Base-by-base conservation (phyloP, 2,113 vertebrate species). In the Fregetta grallaria region DNA sequence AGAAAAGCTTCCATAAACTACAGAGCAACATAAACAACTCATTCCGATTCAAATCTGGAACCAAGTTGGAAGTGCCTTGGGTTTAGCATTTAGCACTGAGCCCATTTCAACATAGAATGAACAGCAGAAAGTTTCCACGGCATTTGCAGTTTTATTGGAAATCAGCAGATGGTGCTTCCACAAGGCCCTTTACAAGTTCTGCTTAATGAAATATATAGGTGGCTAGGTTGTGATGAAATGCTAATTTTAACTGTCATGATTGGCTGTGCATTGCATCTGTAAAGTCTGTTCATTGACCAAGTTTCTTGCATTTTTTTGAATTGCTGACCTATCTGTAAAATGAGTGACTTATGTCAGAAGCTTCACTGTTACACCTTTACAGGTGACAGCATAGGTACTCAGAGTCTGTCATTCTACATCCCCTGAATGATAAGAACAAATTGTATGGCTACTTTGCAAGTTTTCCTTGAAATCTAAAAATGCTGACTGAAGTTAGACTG, bases 161-260 rank as follows among this genome's bases (percentile, higher is more conserved):
- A 91, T 89, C 62, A 85, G 77, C 45, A 95, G 94, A 92, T 82
- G 58, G 73, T 95, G 56, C 66, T 97, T 92, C 86, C 45, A 66
- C 50, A 16, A 44, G 44, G 44, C 44, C 44, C 44, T 44, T 94
- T 92, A 92, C 49, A 94, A 91, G 73, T 82, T 89, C 61, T 81
- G 4, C 2, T 25, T 85, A 65, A 93, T 81, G 49, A 85, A 94
- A 92, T 70, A 91, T 32, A 85, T 61, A 79, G 58, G 61, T 78
- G 66, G 22, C 65, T 91, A 84, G 21, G 67, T 82, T 20, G 4
- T 44, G 29, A 16, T 89, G 86, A 92, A 96, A 90, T 66, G 53
- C 53, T 94, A 89, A 87, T 68, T 92, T 68, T 76, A 88, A 58
- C n/a, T 92, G 85, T 78, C 61, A 86, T 75, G 47, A 13, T 36